Evolutionary conservation across 1,140 invertebrate genomes (phyloP).

Genomic region (Monochamus saltuarius): DNA sequence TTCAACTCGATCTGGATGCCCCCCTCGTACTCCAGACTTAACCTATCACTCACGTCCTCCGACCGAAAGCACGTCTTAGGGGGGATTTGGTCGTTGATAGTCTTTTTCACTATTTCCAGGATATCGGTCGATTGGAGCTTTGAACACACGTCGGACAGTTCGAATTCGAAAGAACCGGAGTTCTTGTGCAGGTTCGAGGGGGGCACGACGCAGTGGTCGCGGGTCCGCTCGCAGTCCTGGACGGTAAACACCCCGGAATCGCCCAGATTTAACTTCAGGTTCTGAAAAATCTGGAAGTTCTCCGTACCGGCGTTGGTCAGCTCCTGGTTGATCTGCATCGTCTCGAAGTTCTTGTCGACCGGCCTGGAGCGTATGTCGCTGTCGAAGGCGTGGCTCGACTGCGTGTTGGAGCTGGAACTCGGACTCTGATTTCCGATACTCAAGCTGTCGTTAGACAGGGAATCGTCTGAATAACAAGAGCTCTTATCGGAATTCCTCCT

Average conservation of each 20-base stretch:
- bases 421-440: constrained; percentile 47
- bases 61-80: constrained; percentile 67
- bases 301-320: constrained; percentile 29
- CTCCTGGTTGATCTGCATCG: constrained; percentile 37
- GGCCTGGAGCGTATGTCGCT: constrained; percentile 28
- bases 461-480: constrained; percentile 68
- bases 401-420: constrained; percentile 45
- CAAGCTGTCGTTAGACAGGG: constrained; percentile 61
- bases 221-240: neutral
- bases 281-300: constrained; percentile 46
- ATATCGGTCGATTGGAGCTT: constrained; percentile 76
- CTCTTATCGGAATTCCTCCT: constrained; percentile 58
- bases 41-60: constrained; percentile 48
- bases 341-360: constrained; percentile 22
- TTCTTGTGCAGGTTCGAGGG: constrained; percentile 34
- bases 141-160: constrained; percentile 76
- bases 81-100: constrained; percentile 74
- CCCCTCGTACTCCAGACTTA: constrained; percentile 74
- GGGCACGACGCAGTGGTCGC: neutral
- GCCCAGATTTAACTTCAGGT: constrained; percentile 29
- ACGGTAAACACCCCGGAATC: constrained; percentile 5
- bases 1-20: constrained; percentile 86
- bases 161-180: constrained; percentile 46
- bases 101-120: constrained; percentile 77
- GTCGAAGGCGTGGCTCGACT: constrained; percentile 43